These are phyloP conservation scores for Chaetodon trifascialis DNA, from an alignment of 2,113 vertebrate genomes.

Conservation along the genomic window DNA sequence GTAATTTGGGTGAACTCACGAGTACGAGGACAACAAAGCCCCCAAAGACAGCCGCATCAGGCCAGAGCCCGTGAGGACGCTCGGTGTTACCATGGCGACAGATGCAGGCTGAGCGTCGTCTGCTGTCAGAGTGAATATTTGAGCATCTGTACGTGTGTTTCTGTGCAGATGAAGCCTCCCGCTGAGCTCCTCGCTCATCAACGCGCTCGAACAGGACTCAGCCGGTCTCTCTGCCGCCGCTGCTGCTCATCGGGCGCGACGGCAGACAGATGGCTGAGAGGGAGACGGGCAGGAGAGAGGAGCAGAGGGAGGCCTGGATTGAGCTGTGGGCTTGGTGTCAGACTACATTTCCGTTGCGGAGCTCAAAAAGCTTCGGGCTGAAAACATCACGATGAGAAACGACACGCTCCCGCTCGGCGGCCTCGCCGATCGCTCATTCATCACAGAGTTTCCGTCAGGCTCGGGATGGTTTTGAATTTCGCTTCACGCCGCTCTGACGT, in stretches of 20 bases:
- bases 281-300: not conserved
- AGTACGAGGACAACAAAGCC: not conserved
- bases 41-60: not conserved
- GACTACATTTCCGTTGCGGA: slow-evolving; percentile 67
- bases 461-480: slow-evolving; percentile 22
- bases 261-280: slow-evolving; percentile 65
- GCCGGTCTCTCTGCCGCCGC: slow-evolving; percentile 32
- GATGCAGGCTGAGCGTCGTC: slow-evolving; percentile 27
- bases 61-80: not conserved
- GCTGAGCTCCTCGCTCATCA: slow-evolving; percentile 21
- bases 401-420: slow-evolving; percentile 13
- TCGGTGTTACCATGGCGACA: slow-evolving; percentile 20
- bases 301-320: slow-evolving; percentile 38
- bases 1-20: too few species aligned
- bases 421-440: slow-evolving; percentile 29
- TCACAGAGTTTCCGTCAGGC: slow-evolving; percentile 27
- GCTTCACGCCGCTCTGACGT: not conserved
- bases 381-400: slow-evolving; percentile 54
- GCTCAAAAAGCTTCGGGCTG: slow-evolving; percentile 64
- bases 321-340: slow-evolving; percentile 69
- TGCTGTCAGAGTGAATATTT: slow-evolving; percentile 47
- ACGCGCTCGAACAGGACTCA: not conserved
- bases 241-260: slow-evolving; percentile 67
- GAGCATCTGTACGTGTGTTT: slow-evolving; percentile 23
- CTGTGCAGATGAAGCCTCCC: slow-evolving; percentile 43